phyloP scores from a whole-genome alignment of 92 coral and sea anemone species.

The Parazoanthus atlanticus region DNA sequence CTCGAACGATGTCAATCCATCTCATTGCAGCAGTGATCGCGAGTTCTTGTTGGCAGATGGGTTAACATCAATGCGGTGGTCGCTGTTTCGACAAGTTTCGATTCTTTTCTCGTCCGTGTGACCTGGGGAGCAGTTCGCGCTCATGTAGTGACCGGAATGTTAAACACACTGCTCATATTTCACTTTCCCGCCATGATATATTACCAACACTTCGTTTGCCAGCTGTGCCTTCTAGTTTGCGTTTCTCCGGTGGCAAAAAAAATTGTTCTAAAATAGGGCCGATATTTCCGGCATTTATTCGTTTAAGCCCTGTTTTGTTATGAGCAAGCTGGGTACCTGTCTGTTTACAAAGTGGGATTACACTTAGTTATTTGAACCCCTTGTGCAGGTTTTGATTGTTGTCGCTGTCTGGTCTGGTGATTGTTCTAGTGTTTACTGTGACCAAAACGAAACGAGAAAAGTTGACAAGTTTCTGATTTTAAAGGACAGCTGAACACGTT shows the following conservation, averaged over 20 bases:
- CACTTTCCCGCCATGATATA: not conserved
- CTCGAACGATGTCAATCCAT: not conserved
- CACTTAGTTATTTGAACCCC: constrained; percentile 3
- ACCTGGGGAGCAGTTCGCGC: constrained; percentile 9
- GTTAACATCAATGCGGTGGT: not conserved
- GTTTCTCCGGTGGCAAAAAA: not conserved
- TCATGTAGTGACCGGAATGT: constrained; percentile 24
- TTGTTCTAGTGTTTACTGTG: not conserved
- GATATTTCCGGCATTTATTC: constrained; percentile 4
- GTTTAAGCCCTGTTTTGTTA: not conserved
- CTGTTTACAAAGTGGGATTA: constrained; percentile 26
- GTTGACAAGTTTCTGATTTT: not conserved
- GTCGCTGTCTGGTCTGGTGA: not conserved
- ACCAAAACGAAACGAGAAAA: not conserved
- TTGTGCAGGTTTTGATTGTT: not conserved
- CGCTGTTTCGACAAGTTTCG: not conserved
- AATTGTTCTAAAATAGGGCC: not conserved
- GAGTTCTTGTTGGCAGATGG: constrained; percentile 28
- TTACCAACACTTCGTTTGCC: not conserved
- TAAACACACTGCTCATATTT: not conserved
- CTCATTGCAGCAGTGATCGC: not conserved
- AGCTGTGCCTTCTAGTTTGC: not conserved
- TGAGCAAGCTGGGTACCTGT: not conserved
- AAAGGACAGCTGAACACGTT: not conserved
- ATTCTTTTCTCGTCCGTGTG: not conserved